Conservation (phyloP, 2,888 invertebrate genomes). For the Palloptera scutellata region DNA sequence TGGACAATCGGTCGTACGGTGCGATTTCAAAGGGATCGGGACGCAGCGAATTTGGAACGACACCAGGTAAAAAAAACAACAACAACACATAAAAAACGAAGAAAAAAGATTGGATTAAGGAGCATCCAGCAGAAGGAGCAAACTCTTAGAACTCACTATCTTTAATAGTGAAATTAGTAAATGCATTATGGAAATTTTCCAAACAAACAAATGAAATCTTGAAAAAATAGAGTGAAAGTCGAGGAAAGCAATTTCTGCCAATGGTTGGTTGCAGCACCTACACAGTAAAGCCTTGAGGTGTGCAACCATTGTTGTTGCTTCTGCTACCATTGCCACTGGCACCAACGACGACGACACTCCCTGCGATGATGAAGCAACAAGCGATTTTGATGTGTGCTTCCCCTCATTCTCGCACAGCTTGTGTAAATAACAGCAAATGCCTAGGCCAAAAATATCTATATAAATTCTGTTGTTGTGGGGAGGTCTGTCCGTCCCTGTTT, state of each 20-base stretch:
- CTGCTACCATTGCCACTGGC: background rate
- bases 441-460: too few species aligned
- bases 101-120: background rate
- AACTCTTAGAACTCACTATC: background rate
- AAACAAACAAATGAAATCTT: background rate
- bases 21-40: conserved; percentile 56
- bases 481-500: too few species aligned
- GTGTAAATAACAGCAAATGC: too few species aligned
- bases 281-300: background rate
- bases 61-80: conserved; percentile 56
- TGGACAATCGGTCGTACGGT: conserved; percentile 64
- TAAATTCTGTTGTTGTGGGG: too few species aligned
- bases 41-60: conserved; percentile 61
- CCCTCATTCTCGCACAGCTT: too few species aligned
- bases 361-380: conserved; percentile 14
- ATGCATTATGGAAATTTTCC: background rate
- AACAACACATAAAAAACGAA: conserved; percentile 5
- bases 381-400: background rate
- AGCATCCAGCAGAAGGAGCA: background rate
- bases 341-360: background rate
- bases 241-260: background rate
- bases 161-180: background rate
- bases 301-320: background rate
- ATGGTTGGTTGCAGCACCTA: background rate
- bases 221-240: background rate